Evolutionary conservation across 2,888 invertebrate genomes (phyloP).

Genomic region (Thymelicus sylvestris): DNA sequence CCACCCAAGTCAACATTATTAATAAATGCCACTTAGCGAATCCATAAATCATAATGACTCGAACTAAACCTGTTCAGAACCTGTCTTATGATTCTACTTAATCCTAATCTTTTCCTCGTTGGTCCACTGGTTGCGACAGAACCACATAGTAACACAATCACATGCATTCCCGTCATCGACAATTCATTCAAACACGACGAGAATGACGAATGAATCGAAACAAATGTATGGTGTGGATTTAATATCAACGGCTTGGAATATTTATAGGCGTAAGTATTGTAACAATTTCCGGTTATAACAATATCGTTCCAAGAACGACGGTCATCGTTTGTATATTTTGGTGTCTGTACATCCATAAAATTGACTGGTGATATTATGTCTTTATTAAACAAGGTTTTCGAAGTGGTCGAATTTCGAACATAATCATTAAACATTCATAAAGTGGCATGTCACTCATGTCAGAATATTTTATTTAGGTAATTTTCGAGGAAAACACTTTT

Average conservation of each 20-base stretch:
- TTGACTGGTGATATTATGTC: too few species aligned
- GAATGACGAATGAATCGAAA: slow-evolving; percentile 36
- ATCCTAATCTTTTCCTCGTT: slow-evolving; percentile 26
- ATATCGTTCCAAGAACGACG: slow-evolving; percentile 16
- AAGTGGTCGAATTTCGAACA: too few species aligned
- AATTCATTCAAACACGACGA: slow-evolving; percentile 42
- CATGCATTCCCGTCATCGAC: slow-evolving; percentile 31
- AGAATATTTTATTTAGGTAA: too few species aligned
- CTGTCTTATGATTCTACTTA: slow-evolving; percentile 20
- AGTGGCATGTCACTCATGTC: too few species aligned
- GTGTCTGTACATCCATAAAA: neutral
- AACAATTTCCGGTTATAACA: slow-evolving; percentile 28
- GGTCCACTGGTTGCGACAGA: neutral
- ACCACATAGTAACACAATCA: neutral
- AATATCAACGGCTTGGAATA: slow-evolving; percentile 24
- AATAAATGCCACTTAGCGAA: neutral
- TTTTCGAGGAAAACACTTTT: too few species aligned
- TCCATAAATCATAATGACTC: slow-evolving; percentile 10
- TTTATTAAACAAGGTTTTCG: too few species aligned
- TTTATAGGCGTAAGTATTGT: slow-evolving; percentile 21
- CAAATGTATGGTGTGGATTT: slow-evolving; percentile 13
- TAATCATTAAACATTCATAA: too few species aligned
- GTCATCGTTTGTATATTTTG: neutral
- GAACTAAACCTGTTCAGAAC: slow-evolving; percentile 1
- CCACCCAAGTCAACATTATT: neutral